A percentile compares a stretch with the other conserved stretches of the same genome.
Conservation (phyloP, 2,113 vertebrate species). For the Trinectes maculatus region DNA sequence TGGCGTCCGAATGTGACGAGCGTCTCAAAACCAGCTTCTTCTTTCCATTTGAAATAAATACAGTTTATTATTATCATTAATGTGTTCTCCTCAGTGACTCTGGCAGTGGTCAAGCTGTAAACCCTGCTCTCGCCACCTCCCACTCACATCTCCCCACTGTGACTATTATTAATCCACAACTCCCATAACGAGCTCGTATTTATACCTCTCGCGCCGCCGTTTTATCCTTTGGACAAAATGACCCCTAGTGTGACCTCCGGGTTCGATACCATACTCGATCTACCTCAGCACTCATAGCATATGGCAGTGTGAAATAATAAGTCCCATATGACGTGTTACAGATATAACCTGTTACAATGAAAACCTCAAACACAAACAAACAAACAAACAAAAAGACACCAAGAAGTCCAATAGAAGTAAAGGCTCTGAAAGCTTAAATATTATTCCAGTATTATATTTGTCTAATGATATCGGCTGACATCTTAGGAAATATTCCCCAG, state of each 20-base stretch:
- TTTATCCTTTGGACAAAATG: conserved; percentile 10
- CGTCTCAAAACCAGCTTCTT: background rate
- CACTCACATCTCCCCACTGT: background rate
- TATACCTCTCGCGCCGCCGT: too few species aligned
- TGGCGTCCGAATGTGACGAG: background rate
- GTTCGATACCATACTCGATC: background rate
- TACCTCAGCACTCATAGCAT: background rate
- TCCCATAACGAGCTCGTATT: too few species aligned
- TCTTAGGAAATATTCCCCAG: conserved; percentile 18
- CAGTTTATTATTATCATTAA: background rate
- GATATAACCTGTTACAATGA: conserved; percentile 23
- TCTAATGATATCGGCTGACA: conserved; percentile 4
- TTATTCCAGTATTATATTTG: background rate
- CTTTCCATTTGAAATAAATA: conserved; percentile 9
- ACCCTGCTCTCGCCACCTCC: conserved; percentile 3
- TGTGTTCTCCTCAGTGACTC: conserved; percentile 2
- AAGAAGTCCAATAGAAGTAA: conserved; percentile 19
- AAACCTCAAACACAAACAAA: conserved; percentile 2
- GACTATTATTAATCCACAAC: too few species aligned
- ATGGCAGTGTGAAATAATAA: conserved; percentile 18
- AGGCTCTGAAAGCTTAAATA: conserved; percentile 6
- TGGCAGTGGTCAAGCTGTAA: conserved; percentile 24
- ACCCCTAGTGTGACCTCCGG: conserved; percentile 12
- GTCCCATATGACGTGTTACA: background rate
- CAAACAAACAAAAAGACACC: too few species aligned